Conservation (phyloP, 2,888 invertebrate species). For the Muschampia plurimacula region DNA sequence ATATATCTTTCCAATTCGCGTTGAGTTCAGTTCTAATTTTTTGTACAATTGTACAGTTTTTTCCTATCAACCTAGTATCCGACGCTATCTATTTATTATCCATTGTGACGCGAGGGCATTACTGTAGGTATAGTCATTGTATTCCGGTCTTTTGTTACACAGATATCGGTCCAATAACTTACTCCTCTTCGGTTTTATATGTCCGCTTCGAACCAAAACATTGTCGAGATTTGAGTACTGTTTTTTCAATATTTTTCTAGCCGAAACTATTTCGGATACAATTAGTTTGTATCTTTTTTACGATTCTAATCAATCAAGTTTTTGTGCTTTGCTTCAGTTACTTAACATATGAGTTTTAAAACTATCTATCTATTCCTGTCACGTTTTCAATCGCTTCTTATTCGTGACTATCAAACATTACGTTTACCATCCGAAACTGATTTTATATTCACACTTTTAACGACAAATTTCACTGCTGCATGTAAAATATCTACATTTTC, state of each 20-base stretch:
- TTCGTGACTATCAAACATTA: background rate
- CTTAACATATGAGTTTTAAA: background rate
- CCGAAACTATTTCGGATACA: slow-evolving; percentile 1
- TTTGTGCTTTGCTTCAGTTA: background rate
- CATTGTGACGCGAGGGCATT: slow-evolving; percentile 59
- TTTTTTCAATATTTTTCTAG: slow-evolving; percentile 9
- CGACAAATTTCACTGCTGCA: background rate
- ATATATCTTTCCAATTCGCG: slow-evolving; percentile 10
- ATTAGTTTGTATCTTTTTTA: slow-evolving; percentile 1
- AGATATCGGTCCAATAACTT: slow-evolving; percentile 76
- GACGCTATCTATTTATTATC: slow-evolving; percentile 49
- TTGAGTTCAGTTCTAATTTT: background rate
- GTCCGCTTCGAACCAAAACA: slow-evolving; percentile 16
- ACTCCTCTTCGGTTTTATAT: slow-evolving; percentile 40
- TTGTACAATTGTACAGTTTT: background rate
- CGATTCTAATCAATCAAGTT: slow-evolving; percentile 1
- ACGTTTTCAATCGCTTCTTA: background rate
- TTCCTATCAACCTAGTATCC: slow-evolving; percentile 21
- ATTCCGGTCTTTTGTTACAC: slow-evolving; percentile 61
- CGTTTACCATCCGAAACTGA: background rate
- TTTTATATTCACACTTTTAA: background rate
- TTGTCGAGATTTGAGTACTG: slow-evolving; percentile 2
- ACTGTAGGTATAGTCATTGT: slow-evolving; percentile 56
- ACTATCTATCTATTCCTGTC: background rate
- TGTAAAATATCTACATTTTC: background rate